These are phyloP conservation scores for Sarcophaga peregrina DNA, from an alignment of 1,140 invertebrate genomes.

Conservation along the genomic window DNA sequence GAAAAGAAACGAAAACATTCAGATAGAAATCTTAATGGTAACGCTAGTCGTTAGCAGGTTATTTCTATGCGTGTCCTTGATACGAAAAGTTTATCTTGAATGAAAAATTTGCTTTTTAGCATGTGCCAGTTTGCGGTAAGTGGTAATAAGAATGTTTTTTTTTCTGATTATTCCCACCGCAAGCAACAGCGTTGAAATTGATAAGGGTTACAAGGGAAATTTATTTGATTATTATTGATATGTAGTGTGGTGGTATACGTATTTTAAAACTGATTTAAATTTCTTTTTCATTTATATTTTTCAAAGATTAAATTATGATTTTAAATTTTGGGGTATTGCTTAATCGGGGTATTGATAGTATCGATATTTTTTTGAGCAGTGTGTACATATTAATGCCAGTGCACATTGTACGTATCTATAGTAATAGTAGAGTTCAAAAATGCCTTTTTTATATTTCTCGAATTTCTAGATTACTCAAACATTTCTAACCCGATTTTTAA, in stretches of 20 bases:
- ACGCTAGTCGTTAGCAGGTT: neutral
- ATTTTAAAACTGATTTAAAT: too few species aligned
- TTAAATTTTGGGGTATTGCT: too few species aligned
- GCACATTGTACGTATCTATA: too few species aligned
- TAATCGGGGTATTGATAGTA: too few species aligned
- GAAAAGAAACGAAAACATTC: neutral
- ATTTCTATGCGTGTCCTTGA: neutral
- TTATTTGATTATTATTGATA: neutral
- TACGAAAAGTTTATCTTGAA: neutral
- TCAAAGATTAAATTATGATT: too few species aligned
- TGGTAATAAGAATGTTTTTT: neutral
- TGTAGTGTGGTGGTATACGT: neutral
- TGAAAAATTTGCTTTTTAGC: neutral
- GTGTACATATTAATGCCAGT: too few species aligned
- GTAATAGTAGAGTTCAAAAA: too few species aligned
- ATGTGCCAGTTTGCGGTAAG: neutral
- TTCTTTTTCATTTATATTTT: too few species aligned
- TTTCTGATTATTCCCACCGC: neutral
- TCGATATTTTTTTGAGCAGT: too few species aligned
- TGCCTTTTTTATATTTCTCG: too few species aligned
- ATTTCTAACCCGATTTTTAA: too few species aligned
- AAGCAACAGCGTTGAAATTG: neutral
- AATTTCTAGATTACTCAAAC: too few species aligned
- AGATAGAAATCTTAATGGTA: conserved; percentile 4
- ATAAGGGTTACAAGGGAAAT: neutral